Conservation (phyloP, 2,113 vertebrate genomes). For the Callorhinus ursinus region DNA sequence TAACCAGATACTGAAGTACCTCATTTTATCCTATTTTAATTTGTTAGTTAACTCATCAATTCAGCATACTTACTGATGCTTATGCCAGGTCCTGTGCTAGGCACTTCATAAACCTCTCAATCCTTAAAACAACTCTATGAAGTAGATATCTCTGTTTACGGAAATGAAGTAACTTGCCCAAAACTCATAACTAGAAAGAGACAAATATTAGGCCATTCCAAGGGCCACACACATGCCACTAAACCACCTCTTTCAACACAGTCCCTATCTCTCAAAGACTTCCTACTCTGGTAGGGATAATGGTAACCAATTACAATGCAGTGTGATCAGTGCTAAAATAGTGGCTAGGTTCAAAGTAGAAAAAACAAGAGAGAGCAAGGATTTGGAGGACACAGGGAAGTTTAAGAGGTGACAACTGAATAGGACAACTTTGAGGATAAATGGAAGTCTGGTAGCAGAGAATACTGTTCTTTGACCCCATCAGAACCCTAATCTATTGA, state of each 20-base stretch:
- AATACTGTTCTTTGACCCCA: background rate
- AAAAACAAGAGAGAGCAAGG: background rate
- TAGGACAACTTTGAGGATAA: background rate
- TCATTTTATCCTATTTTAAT: background rate
- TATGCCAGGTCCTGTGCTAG: background rate
- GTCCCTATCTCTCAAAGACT: background rate
- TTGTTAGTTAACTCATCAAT: background rate
- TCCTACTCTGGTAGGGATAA: background rate
- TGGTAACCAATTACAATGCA: background rate
- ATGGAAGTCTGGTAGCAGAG: background rate
- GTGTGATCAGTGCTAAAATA: background rate
- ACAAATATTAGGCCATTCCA: background rate
- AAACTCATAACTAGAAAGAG: slow-evolving; percentile 24
- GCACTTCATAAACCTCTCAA: background rate
- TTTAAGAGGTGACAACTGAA: background rate
- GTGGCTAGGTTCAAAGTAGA: background rate
- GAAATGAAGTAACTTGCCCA: background rate
- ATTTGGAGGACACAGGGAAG: background rate
- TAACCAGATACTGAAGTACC: background rate
- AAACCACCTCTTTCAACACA: background rate
- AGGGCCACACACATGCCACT: background rate
- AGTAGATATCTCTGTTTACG: background rate
- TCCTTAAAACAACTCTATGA: background rate
- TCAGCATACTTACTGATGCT: background rate
- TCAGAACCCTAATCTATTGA: background rate